These are phyloP conservation scores for Ditula angustiorana DNA, from an alignment of 2,888 invertebrate species.

Conservation along the genomic window DNA sequence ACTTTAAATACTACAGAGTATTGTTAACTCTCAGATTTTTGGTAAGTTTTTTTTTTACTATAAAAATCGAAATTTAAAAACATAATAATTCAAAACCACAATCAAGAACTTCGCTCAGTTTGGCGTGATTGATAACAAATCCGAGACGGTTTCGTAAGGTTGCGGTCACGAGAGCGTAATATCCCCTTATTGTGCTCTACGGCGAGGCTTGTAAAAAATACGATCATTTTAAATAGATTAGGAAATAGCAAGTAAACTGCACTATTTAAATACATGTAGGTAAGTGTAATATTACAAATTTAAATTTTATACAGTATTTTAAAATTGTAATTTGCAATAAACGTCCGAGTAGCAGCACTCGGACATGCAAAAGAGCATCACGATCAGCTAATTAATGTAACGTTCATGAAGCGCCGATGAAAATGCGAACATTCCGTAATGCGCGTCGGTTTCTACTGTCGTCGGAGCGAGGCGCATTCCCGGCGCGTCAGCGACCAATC, in stretches of 20 bases:
- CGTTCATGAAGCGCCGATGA: constrained; percentile 42
- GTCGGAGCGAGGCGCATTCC: constrained; percentile 75
- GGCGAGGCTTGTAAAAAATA: background rate
- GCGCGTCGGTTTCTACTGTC: constrained; percentile 71
- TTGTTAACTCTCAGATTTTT: too few species aligned
- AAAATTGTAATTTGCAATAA: too few species aligned
- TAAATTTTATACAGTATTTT: too few species aligned
- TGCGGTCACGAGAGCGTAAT: constrained; percentile 37
- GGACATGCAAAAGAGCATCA: constrained; percentile 28
- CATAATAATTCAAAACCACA: background rate
- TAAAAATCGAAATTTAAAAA: too few species aligned
- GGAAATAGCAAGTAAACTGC: too few species aligned
- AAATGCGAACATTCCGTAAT: constrained; percentile 60
- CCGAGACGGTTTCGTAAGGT: background rate
- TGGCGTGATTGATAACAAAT: background rate
- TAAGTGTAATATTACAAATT: too few species aligned
- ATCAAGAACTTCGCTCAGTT: too few species aligned
- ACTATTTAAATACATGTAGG: too few species aligned
- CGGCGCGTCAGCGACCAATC: constrained; percentile 75
- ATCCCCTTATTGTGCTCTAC: constrained; percentile 41
- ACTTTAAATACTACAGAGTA: too few species aligned
- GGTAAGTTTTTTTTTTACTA: too few species aligned
- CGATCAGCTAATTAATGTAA: constrained; percentile 42
- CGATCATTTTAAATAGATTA: too few species aligned
- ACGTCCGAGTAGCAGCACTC: constrained; percentile 7